Base-by-base conservation (phyloP, 2,113 vertebrate genomes). In the Amblyornis subalaris region DNA sequence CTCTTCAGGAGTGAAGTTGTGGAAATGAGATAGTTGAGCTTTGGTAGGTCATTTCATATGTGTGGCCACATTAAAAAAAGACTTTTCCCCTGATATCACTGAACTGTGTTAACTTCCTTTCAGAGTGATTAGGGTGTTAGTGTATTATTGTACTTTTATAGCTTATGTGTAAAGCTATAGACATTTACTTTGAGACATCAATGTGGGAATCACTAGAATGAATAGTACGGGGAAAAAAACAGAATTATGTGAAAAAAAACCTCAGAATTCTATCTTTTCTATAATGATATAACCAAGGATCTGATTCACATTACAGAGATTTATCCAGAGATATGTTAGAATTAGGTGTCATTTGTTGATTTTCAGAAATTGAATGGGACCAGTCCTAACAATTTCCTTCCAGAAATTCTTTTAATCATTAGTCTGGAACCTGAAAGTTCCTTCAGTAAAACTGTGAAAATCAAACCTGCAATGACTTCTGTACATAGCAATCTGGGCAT, bases 141-240 rank as follows among this genome's bases (percentile, higher is more conserved):
- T 13, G 11, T 60, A 25, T 42, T 38, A 42, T 12, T 44, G 23
- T 51, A 80, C 20, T 57, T 85, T 28, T 57, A 65, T 12, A 82
- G 42, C 4, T 53, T 29, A 42, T 5, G 2, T 38, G 9, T 55
- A 58, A 73, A 88, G 10, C 12, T 35, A 33, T 4, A 42, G 29
- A 2, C 15, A 13, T 73, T 85, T 93, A 50, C 23, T 70, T 61
- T 58, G 45, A 82, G 28, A 57, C 7, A 47, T 29, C 10, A 42
- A 7, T n/a, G 55, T 31, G 20, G 24, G 4, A 19, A 53, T 16
- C 53, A 28, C 21, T 66, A n/a, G 73, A 91, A 74, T 36, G 5
- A 88, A 62, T 21, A 22, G 3, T 4, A 28, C 4, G 24, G 10
- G 17, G 0, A 17, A 7, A 6, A 29, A 47, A 15, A 15, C 1